phyloP scores from a whole-genome alignment of 2,888 invertebrate species.

The Synergus gifuensis region DNA sequence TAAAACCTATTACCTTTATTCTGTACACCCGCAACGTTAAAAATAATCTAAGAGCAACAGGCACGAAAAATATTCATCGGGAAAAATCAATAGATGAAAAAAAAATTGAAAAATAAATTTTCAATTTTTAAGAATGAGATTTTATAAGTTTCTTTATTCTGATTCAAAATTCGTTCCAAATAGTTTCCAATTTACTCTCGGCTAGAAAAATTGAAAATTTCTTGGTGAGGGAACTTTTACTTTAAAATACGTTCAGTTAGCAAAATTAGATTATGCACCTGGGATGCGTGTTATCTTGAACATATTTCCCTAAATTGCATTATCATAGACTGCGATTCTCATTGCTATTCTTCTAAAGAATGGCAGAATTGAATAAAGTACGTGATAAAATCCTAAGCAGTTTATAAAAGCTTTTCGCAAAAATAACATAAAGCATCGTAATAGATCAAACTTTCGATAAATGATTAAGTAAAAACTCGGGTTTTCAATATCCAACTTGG shows the following conservation, averaged over 20 bases:
- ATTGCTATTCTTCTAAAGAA: background rate
- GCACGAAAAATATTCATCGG: background rate
- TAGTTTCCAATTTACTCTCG: no score
- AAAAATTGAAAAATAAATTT: background rate
- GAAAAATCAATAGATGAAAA: background rate
- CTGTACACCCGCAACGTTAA: background rate
- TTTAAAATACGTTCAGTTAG: background rate
- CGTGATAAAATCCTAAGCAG: background rate
- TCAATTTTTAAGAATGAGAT: no score
- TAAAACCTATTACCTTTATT: background rate
- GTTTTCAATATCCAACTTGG: background rate
- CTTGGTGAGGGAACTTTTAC: no score
- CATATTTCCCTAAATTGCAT: background rate
- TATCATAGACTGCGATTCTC: background rate
- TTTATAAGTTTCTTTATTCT: no score
- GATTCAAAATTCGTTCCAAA: no score
- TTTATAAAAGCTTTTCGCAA: background rate
- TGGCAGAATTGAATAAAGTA: background rate
- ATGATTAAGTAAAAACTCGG: conserved; percentile 1
- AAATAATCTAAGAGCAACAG: background rate
- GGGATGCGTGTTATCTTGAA: background rate
- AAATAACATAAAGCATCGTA: background rate
- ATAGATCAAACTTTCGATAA: background rate
- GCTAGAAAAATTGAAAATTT: no score
- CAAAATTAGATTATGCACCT: background rate